Conservation (phyloP, 2,888 invertebrate genomes). For the Dorcus parallelipipedus region DNA sequence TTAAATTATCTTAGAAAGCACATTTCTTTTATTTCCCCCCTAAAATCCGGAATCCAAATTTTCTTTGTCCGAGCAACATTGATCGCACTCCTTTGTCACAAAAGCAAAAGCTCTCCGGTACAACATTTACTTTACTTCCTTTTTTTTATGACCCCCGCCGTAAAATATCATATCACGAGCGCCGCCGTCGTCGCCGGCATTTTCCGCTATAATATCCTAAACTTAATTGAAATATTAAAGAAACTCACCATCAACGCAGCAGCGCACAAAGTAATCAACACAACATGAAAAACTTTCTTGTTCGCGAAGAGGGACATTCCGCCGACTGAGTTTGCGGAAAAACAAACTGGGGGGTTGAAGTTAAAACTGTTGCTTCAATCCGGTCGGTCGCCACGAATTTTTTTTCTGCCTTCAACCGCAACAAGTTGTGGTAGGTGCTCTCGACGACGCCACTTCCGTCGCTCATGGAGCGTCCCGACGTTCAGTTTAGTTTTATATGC, state of each 20-base stretch:
- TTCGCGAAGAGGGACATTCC: neutral
- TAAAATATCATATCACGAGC: too few species aligned
- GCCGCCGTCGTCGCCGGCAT: too few species aligned
- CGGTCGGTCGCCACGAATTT: neutral
- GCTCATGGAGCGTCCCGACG: slow-evolving; percentile 23
- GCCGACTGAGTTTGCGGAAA: neutral
- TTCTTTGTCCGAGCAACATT: too few species aligned
- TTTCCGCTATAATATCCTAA: too few species aligned
- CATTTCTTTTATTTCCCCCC: too few species aligned
- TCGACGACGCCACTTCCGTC: slow-evolving; percentile 17
- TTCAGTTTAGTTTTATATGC: slow-evolving; percentile 27
- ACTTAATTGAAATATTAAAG: neutral
- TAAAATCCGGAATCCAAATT: too few species aligned
- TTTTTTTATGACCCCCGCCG: too few species aligned
- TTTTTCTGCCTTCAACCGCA: slow-evolving; percentile 6
- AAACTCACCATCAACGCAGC: neutral
- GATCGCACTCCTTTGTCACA: too few species aligned
- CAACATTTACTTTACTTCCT: too few species aligned
- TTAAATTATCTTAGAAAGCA: too few species aligned
- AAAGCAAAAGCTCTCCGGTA: too few species aligned
- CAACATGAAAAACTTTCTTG: neutral
- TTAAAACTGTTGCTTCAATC: neutral
- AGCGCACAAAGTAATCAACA: neutral
- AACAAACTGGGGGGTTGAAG: neutral
- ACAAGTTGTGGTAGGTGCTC: slow-evolving; percentile 16